These are phyloP conservation scores for Leptinotarsa rubiginosa DNA, from an alignment of 2,888 invertebrate genomes.

Conservation along the genomic window DNA sequence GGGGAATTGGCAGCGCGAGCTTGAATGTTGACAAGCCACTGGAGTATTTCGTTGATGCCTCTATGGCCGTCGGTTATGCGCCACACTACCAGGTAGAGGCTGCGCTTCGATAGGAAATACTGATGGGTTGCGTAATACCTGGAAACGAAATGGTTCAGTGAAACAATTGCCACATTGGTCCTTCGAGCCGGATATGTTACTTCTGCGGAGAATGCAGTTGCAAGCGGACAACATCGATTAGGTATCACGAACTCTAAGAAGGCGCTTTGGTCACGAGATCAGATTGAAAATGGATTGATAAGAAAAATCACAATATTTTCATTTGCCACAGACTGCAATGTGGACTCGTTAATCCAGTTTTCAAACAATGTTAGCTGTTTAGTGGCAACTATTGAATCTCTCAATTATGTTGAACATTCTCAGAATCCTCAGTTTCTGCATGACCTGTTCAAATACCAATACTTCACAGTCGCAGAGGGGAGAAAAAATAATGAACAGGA, in stretches of 20 bases:
- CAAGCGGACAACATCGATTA: neutral
- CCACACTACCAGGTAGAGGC: slow-evolving; percentile 96
- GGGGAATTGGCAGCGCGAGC: slow-evolving; percentile 95
- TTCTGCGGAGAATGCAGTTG: neutral
- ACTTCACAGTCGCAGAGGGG: too few relatives aligned
- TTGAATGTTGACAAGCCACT: slow-evolving; percentile 97
- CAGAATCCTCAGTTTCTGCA: too few relatives aligned
- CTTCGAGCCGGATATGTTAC: neutral
- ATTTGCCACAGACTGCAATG: neutral
- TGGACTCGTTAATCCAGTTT: neutral
- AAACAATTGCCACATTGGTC: neutral
- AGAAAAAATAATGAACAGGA: neutral
- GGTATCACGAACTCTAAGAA: neutral
- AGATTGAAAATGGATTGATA: neutral
- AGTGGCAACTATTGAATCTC: too few relatives aligned
- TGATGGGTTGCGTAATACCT: slow-evolving; percentile 98
- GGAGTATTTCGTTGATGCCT: slow-evolving; percentile 89
- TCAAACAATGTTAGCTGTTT: neutral
- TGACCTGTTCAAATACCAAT: too few relatives aligned
- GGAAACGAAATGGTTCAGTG: slow-evolving; percentile 15
- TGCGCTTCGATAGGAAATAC: slow-evolving; percentile 95
- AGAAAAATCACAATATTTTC: neutral
- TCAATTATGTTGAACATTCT: too few relatives aligned
- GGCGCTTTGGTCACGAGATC: neutral
- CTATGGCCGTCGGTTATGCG: slow-evolving; percentile 90